Evolutionary conservation across 2,888 invertebrate species (phyloP).

Genomic region (Periphyllus acericola): DNA sequence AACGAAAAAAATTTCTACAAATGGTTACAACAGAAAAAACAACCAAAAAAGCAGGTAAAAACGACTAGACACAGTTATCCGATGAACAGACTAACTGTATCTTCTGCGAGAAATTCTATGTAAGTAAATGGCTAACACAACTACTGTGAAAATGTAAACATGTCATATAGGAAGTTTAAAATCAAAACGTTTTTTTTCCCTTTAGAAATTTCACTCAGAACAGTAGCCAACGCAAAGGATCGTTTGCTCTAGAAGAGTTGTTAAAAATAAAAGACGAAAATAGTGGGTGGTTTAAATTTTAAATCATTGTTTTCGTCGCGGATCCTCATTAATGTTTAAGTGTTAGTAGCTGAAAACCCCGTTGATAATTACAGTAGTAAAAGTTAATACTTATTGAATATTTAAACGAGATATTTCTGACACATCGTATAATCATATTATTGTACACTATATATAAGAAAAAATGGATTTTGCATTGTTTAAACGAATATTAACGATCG

Average conservation of each 20-base stretch:
- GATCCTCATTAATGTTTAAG: not conserved
- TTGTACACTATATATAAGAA: no score
- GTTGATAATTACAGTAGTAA: not conserved
- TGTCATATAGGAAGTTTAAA: not conserved
- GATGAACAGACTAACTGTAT: conserved; percentile 40
- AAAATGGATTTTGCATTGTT: no score
- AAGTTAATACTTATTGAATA: not conserved
- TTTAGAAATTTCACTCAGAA: conserved; percentile 26
- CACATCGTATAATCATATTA: not conserved
- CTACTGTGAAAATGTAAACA: not conserved
- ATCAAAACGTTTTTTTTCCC: not conserved
- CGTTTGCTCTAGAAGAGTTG: conserved; percentile 51
- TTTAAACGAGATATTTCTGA: not conserved
- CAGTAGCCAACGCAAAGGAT: conserved; percentile 47
- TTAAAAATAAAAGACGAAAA: conserved; percentile 50
- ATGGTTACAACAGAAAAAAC: conserved; percentile 65
- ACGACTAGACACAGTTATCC: conserved; percentile 46
- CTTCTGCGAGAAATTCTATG: conserved; percentile 48
- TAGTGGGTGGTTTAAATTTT: conserved; percentile 51
- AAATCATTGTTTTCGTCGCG: not conserved
- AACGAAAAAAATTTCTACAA: conserved; percentile 64
- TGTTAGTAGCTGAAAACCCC: not conserved
- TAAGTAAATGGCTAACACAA: conserved; percentile 1
- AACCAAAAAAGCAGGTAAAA: conserved; percentile 61
- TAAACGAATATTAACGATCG: no score